Evolutionary conservation across 2,113 vertebrate genomes (phyloP).

Genomic region (Leptosomus discolor): DNA sequence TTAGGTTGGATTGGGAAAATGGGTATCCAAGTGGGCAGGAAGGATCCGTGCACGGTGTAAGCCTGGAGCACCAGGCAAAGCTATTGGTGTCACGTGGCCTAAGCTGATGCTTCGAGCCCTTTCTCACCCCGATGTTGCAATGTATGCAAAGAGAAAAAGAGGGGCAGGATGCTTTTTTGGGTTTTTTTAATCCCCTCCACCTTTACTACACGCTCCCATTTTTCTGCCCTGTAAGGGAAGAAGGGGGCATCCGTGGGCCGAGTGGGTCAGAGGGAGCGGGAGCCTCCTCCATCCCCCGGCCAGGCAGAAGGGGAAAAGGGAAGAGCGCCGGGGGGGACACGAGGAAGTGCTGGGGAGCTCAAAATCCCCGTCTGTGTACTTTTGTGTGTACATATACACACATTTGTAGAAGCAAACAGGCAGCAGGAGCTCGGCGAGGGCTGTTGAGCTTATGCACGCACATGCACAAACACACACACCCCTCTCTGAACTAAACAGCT

Average conservation of each 20-base stretch:
- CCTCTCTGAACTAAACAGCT: background rate
- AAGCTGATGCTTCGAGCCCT: background rate
- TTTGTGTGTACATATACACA: background rate
- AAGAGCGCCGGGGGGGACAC: background rate
- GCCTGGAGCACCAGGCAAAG: background rate
- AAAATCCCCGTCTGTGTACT: background rate
- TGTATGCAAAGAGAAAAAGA: background rate
- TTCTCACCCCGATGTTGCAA: background rate
- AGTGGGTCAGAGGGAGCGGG: background rate
- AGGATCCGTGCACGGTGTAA: fast-evolving
- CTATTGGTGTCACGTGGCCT: fast-evolving
- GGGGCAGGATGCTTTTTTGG: background rate
- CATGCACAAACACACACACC: background rate
- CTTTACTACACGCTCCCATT: background rate
- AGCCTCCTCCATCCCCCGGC: background rate
- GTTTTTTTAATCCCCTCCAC: fast-evolving
- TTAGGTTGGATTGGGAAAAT: background rate
- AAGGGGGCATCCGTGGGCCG: background rate
- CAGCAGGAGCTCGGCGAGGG: background rate
- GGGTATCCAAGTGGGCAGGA: background rate
- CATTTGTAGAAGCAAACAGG: background rate
- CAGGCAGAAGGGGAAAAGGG: background rate
- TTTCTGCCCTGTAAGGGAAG: background rate
- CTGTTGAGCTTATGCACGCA: background rate
- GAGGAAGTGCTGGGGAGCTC: background rate